phyloP scores from a whole-genome alignment of 2,888 invertebrate species.

The Rhopalosiphum nymphaeae region DNA sequence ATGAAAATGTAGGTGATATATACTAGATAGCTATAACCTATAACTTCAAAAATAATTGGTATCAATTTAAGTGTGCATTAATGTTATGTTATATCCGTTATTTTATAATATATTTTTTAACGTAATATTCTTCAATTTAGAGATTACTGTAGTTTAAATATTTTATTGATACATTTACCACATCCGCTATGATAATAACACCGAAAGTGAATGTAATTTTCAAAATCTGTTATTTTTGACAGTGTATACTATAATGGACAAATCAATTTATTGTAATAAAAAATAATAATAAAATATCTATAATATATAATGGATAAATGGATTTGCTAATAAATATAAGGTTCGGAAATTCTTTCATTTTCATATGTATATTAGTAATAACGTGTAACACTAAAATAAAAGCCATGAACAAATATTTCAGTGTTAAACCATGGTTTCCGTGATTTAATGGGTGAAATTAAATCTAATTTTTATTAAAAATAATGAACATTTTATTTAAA shows the following conservation, averaged over 20 bases:
- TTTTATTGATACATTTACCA: neutral
- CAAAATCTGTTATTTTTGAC: neutral
- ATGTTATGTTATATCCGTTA: conserved; percentile 41
- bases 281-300: neutral
- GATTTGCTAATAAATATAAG: neutral
- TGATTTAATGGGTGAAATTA: neutral
- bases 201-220: neutral
- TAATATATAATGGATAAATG: neutral
- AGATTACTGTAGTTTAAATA: conserved; percentile 45
- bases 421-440: neutral
- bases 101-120: conserved; percentile 10
- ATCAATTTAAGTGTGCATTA: neutral
- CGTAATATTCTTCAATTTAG: neutral
- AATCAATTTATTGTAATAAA: neutral
- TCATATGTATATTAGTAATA: neutral
- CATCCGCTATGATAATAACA: conserved; percentile 17
- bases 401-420: neutral
- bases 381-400: neutral
- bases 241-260: neutral
- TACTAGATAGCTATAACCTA: too few species aligned
- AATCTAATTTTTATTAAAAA: neutral
- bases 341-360: neutral
- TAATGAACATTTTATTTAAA: neutral
- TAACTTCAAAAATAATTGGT: neutral
- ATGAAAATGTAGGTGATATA: neutral